Evolutionary conservation across 2,888 invertebrate species (phyloP), one percentile per base, ranked within the genome.

Genomic region (Teleogryllus oceanicus): DNA sequence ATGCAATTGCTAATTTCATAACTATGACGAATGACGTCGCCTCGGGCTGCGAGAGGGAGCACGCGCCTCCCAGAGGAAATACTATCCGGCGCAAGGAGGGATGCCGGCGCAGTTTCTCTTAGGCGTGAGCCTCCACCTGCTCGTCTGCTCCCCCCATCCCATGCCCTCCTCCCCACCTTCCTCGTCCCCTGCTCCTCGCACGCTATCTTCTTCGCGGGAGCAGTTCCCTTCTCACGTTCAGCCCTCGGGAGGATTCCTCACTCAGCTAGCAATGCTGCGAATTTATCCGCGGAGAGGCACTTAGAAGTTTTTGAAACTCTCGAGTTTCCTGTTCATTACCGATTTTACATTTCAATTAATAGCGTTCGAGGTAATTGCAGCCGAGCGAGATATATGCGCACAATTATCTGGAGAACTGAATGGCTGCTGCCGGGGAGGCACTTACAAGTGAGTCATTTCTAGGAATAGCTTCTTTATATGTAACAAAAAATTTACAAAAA

Each of bases 51-150:
- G 62, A n/a, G 62, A 18, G 13, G n/a, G 62, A 37, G 62, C 62
- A 62, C 62, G 62, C 62, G 62, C 62, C 62, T 62, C 62, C 62
- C 62, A 62, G 62, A 62, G 62, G 62, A 62, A 62, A 62, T 62
- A 62, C 62, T 62, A 62, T 62, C 13, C 16, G 16, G 16, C 16
- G 13, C 62, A 62, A 62, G 62, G 62, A 62, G 62, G 62, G 62
- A 62, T 18, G 62, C 62, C 37, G 37, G 62, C 13, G 62, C 62
- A 62, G 62, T 62, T 62, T 62, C 62, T 62, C 62, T 62, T 62
- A n/a, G 62, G 62, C n/a, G 62, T 13, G 62, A 13, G 62, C 16
- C 37, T 18, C 62, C 62, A 62, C n/a, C 77, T 77, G 75, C 75
- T 20, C 20, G 4, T 74, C 74, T 74, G 18, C 74, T 1, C 8